Conservation (phyloP, 2,113 vertebrate species). For the Stigmatopora argus region DNA sequence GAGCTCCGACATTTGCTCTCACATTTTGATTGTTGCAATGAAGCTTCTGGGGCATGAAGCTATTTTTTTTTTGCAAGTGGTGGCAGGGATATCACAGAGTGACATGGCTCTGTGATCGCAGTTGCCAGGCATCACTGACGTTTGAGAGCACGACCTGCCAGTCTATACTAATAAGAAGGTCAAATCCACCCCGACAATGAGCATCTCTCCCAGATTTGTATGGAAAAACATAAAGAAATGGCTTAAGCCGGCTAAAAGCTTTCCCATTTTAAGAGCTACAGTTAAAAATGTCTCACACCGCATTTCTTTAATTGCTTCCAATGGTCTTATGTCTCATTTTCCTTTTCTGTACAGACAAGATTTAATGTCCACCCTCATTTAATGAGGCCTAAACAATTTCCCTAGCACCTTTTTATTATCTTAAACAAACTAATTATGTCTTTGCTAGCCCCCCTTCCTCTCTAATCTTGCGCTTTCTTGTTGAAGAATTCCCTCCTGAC, state of each 20-base stretch:
- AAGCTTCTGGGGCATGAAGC: conserved; percentile 38
- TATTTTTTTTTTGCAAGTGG: conserved; percentile 45
- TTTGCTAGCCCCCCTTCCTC: conserved; percentile 13
- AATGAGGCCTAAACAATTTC: conserved; percentile 55
- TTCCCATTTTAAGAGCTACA: conserved; percentile 12
- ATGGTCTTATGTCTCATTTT: conserved; percentile 13
- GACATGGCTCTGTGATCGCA: conserved; percentile 53
- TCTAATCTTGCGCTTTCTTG: conserved; percentile 25
- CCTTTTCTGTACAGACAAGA: neutral
- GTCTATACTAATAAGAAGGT: neutral
- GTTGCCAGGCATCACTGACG: conserved; percentile 15
- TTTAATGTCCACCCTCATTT: conserved; percentile 30
- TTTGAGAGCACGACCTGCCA: neutral
- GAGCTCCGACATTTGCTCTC: conserved; percentile 32
- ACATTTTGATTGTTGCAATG: conserved; percentile 53
- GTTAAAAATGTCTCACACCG: conserved; percentile 10
- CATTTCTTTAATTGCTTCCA: conserved; percentile 9
- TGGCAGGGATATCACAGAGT: conserved; percentile 42
- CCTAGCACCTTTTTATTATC: conserved; percentile 45
- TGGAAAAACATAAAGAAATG: neutral
- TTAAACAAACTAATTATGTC: conserved; percentile 38
- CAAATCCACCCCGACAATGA: neutral
- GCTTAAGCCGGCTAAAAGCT: neutral
- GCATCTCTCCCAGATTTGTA: neutral
- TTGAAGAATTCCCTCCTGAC: conserved; percentile 53